Base-by-base conservation (phyloP, 1,140 invertebrate species). In the Drosophila mauritiana region DNA sequence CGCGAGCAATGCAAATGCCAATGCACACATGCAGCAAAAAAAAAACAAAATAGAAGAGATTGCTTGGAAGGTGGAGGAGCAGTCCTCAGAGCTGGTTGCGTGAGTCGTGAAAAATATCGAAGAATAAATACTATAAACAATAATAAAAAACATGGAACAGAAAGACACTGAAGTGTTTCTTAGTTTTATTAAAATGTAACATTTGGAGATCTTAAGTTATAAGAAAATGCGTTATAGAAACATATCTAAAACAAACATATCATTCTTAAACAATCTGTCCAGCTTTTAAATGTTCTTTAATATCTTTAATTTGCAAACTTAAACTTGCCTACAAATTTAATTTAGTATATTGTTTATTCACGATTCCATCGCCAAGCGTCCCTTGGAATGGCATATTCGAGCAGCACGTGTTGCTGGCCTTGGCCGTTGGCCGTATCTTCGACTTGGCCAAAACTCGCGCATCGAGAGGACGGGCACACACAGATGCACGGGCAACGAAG, bases 1-100 rank as follows among this genome's bases (percentile, higher is more conserved):
- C 64, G 52, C 68, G 73, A 80, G 84, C 84, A 89, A 88, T 88
- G 83, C 84, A 88, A 88, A 88, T 86, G 82, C 83, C 82, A 86
- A 78, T 82, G 78, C 74, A 59, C 36, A 76, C 37, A 63, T 57
- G 64, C 45, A 63, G 49, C 58, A 10, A 8, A 31, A 2, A 31
- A 31, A 63, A 46, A 22, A 46, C 17, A 3, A 52, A 34, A 72
- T 40, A 58, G 40, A 68, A 55, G 52, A 42, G 56, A 39, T 48
- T 48, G 51, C 17, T 10, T 34, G 3, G 15, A 15, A 59, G 57
- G 57, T 39, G 57, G 46, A 51, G 46, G 22, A 27, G 25, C 8
- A 67, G 63, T 22, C 45, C n/a, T 6, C 42, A 57, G 52, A 36
- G 73, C 34, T 74, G 70, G 12, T 12, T 64, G 20, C 69, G 73